Evolutionary conservation across 2,888 invertebrate genomes (phyloP).

Genomic region (Lucinisca nassula): DNA sequence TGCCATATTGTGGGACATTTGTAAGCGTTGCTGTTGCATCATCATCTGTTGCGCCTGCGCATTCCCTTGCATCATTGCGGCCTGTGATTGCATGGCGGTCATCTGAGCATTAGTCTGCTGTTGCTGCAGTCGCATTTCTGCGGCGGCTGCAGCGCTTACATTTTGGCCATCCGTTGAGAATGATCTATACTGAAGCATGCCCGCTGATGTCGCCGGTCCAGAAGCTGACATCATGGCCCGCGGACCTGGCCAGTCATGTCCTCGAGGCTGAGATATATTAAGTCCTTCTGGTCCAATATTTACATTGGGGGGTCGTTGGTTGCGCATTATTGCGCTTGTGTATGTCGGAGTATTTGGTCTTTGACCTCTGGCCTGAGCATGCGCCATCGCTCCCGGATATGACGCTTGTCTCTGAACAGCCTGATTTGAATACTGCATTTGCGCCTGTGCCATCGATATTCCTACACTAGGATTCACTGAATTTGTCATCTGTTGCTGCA

Average conservation of each 20-base stretch:
- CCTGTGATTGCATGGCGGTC: conserved; percentile 73
- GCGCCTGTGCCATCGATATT: conserved; percentile 64
- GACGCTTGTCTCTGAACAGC: conserved; percentile 77
- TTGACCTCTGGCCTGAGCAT: conserved; percentile 66
- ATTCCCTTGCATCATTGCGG: conserved; percentile 75
- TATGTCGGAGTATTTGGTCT: conserved; percentile 76
- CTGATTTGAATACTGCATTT: conserved; percentile 68
- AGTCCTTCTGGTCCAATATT: conserved; percentile 90
- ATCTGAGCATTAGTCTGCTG: conserved; percentile 64
- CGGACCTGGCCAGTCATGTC: conserved; percentile 88
- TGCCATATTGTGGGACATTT: conserved; percentile 87
- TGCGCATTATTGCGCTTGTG: conserved; percentile 86
- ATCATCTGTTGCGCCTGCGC: conserved; percentile 77
- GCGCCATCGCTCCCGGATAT: conserved; percentile 72
- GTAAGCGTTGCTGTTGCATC: conserved; percentile 86
- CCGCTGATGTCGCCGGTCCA: conserved; percentile 70
- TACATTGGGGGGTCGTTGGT: conserved; percentile 91
- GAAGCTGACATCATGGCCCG: conserved; percentile 88
- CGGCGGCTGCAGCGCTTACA: conserved; percentile 51
- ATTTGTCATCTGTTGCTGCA: conserved; percentile 71
- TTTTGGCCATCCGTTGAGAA: conserved; percentile 74
- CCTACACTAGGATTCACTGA: conserved; percentile 35
- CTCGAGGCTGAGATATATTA: conserved; percentile 88
- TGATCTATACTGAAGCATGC: conserved; percentile 88
- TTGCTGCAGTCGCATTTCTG: conserved; percentile 77